These are phyloP conservation scores for Nesogale talazaci DNA, from an alignment of 2,113 vertebrate species.

Conservation along the genomic window DNA sequence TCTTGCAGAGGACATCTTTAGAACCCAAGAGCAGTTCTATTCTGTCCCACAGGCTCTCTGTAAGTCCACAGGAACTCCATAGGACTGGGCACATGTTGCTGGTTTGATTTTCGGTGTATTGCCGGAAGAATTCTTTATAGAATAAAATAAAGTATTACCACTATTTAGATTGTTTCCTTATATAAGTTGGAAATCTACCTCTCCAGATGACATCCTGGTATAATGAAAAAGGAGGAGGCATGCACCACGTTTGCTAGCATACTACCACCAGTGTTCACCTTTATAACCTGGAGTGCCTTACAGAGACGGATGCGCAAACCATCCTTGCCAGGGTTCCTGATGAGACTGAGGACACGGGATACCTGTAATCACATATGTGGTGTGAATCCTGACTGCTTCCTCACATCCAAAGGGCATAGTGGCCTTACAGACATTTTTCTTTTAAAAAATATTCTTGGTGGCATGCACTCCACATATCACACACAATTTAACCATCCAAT, in stretches of 20 bases:
- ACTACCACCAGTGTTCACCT: background rate
- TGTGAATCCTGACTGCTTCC: background rate
- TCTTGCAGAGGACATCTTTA: background rate
- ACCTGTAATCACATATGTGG: fast-evolving
- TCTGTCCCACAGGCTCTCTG: background rate
- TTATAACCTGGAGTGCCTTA: background rate
- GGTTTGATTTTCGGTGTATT: background rate
- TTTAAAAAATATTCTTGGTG: too few relatives aligned
- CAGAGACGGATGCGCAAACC: background rate
- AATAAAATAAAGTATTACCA: constrained; percentile 13
- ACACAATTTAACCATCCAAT: too few relatives aligned
- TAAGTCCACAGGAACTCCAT: background rate
- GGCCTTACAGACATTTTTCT: background rate
- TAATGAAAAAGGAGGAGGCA: background rate
- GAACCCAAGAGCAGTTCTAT: too few relatives aligned
- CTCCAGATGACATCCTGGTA: background rate
- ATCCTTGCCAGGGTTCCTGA: background rate
- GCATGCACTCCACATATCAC: too few relatives aligned
- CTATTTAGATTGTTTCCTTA: constrained; percentile 29
- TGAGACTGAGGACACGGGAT: background rate
- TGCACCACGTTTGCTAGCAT: background rate
- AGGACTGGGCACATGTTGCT: background rate
- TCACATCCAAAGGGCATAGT: background rate
- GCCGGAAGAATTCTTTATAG: background rate
- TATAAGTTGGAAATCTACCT: background rate